Percentiles rank a stretch among this genome's conserved stretches.
Conservation (phyloP, 2,113 vertebrate species). For the Melospiza georgiana region DNA sequence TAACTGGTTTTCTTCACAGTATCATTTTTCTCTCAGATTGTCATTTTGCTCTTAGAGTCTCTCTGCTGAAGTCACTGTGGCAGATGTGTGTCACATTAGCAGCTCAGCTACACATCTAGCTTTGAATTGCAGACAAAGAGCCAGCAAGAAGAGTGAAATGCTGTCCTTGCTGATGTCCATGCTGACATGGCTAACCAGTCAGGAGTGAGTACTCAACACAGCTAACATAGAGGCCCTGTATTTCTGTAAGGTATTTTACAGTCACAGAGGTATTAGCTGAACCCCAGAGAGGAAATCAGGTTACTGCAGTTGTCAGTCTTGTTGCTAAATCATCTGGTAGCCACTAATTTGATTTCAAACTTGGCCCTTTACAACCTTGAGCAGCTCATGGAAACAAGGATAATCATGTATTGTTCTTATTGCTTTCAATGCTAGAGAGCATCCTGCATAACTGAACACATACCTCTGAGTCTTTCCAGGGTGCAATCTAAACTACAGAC, state of each 20-base stretch:
- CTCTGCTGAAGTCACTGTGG: not conserved
- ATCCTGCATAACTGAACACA: not conserved
- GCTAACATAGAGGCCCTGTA: accelerated
- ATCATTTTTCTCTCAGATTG: not conserved
- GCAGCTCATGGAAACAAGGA: not conserved
- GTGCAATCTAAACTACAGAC: not conserved
- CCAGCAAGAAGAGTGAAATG: not conserved
- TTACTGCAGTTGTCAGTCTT: not conserved
- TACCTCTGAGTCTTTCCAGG: not conserved
- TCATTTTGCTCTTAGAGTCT: not conserved
- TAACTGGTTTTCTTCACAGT: not conserved
- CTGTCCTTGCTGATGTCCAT: not conserved
- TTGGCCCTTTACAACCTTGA: not conserved
- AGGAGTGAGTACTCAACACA: not conserved
- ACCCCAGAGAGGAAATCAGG: not conserved
- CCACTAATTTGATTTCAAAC: not conserved
- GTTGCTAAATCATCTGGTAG: not conserved
- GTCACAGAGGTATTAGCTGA: not conserved
- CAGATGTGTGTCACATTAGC: not conserved
- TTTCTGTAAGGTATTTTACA: not conserved
- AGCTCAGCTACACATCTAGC: not conserved
- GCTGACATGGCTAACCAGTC: not conserved
- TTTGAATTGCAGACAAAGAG: not conserved
- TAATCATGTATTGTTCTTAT: not conserved
- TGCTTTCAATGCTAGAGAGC: not conserved